Base-by-base conservation (phyloP, 2,113 vertebrate species). In the Scalopus aquaticus region DNA sequence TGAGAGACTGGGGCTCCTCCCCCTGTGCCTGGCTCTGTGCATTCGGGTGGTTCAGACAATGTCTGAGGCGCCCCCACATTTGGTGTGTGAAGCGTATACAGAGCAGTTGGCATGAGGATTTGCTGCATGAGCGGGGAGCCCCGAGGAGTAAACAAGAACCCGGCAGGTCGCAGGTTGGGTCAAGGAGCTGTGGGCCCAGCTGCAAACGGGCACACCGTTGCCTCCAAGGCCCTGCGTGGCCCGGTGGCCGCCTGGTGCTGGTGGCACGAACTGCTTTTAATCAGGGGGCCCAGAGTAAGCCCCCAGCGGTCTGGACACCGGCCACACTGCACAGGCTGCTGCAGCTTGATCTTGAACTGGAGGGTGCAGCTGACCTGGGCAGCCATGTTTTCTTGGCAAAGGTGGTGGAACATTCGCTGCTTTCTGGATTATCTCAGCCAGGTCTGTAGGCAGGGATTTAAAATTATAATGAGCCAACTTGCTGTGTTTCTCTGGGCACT, bases 241-340 rank as follows among this genome's bases (percentile, higher is more conserved):
- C 35, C 35, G 7, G 3, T 0, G 20, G 51, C 19, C 54, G 30
- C 26, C 51, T 19, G 51, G 51, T 19, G 17, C 51, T 17, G 51
- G 3, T 3, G 51, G 51, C 16, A 54, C 51, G 19, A 17, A 54
- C 51, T 77, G 7, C 37, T 83, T 28, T 78, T 35, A 78, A 35
- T 20, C 51, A 24, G 4, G 2, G 0, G 49, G 8, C 10, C 1
- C 22, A 32, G 9, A 15, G 24, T 1, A 10, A 17, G 0, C 3
- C 2, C 12, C 49, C 19, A 19, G 3, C 76, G 0, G 2, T 20
- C 39, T 81, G 46, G 6, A 11, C 42, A 74, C 5, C 6, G 5
- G 46, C 30, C 16, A 62, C 16, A 6, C 22, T 74, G 10, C 13
- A 17, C 22, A 49, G 56, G 17, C 11, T 9, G 35, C 16, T 7